These are phyloP conservation scores for Diacarnus erythraeanus DNA, from an alignment of 37 sponge, comb jelly and placozoan species.

Conservation along the genomic window DNA sequence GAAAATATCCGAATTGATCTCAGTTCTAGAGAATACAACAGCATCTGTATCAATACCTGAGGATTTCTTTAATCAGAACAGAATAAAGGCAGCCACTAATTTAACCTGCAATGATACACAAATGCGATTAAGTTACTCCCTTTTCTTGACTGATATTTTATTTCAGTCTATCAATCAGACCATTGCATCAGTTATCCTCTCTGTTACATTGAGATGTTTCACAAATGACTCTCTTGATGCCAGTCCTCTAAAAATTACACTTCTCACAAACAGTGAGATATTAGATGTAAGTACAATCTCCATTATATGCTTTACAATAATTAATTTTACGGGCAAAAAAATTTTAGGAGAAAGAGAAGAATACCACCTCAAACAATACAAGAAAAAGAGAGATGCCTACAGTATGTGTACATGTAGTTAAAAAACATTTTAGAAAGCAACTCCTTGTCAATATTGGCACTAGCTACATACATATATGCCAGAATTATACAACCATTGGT, in stretches of 20 bases:
- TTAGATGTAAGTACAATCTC: no score
- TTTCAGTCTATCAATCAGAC: conserved; percentile 8
- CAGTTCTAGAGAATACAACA: neutral
- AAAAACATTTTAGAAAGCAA: no score
- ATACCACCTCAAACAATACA: no score
- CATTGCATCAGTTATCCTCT: conserved; percentile 20
- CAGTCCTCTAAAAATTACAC: neutral
- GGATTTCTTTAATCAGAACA: neutral
- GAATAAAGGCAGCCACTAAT: neutral
- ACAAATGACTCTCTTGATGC: neutral
- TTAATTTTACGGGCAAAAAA: no score
- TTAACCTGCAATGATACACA: neutral
- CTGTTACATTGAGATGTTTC: conserved; percentile 10
- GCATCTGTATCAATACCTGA: conserved; percentile 1
- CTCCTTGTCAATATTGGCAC: no score
- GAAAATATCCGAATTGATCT: neutral
- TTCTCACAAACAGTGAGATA: neutral
- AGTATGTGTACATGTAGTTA: no score
- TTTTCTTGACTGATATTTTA: conserved; percentile 23
- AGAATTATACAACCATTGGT: no score
- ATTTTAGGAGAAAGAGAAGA: no score
- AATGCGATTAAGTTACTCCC: conserved; percentile 18
- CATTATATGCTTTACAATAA: no score
- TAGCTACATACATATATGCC: no score
- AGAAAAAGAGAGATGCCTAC: no score